phyloP scores from a whole-genome alignment of 2,113 vertebrate genomes.

The Ciconia stormi region DNA sequence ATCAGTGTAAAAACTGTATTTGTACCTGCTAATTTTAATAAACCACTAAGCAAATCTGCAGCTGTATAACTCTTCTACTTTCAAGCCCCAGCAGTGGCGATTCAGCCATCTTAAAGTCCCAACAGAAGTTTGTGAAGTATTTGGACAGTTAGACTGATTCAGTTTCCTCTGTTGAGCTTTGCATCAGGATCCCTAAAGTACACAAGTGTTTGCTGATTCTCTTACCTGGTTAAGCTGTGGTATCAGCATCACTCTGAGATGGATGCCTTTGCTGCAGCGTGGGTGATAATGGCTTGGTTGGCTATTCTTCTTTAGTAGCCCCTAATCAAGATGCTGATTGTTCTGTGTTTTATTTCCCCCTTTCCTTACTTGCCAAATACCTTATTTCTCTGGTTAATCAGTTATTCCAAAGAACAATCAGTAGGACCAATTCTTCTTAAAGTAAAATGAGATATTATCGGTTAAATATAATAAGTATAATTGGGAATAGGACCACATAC shows the following conservation, averaged over 20 bases:
- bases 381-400: background rate
- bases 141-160: background rate
- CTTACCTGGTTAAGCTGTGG: rapidly evolving
- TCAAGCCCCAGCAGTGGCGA: background rate
- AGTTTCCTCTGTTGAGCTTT: background rate
- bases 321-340: background rate
- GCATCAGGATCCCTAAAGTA: background rate
- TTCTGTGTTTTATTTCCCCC: background rate
- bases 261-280: background rate
- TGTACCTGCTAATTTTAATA: background rate
- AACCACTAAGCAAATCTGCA: background rate
- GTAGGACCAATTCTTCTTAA: background rate
- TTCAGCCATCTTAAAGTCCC: background rate
- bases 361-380: background rate
- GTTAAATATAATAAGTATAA: background rate
- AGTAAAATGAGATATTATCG: background rate
- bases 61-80: background rate
- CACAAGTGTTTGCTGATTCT: background rate
- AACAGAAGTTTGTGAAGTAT: background rate
- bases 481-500: background rate
- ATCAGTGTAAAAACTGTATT: background rate
- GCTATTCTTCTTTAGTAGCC: background rate
- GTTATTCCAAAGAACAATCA: background rate
- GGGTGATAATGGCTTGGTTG: background rate
- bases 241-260: too few relatives aligned